These are phyloP conservation scores for Zaprionus lineosus DNA, from an alignment of 2,888 invertebrate genomes.

Conservation along the genomic window DNA sequence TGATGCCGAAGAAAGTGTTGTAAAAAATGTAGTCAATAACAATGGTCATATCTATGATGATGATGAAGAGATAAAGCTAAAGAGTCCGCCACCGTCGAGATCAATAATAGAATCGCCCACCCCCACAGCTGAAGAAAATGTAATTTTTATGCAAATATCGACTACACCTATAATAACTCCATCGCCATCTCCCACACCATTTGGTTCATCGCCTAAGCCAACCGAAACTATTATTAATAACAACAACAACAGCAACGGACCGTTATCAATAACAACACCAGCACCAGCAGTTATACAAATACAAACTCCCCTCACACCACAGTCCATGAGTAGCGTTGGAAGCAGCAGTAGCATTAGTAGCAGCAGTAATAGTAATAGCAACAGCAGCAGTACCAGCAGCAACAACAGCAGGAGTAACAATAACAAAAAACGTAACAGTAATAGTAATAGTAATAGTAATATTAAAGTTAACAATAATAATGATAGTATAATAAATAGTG, in stretches of 20 bases:
- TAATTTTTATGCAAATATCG: too few species aligned
- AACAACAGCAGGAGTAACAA: slow-evolving; percentile 3
- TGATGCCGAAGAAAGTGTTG: slow-evolving; percentile 30
- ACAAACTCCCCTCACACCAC: slow-evolving; percentile 54
- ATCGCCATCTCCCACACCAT: slow-evolving; percentile 45
- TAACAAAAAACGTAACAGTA: not conserved
- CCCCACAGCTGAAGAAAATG: too few species aligned
- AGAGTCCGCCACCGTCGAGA: too few species aligned
- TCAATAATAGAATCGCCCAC: too few species aligned
- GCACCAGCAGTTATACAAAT: slow-evolving; percentile 24
- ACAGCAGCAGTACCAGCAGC: not conserved
- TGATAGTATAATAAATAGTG: not conserved
- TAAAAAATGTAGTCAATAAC: slow-evolving; percentile 28
- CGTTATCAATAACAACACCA: slow-evolving; percentile 6
- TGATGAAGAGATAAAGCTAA: too few species aligned
- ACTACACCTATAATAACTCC: slow-evolving; percentile 44
- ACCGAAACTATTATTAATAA: slow-evolving; percentile 17
- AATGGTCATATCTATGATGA: slow-evolving; percentile 38
- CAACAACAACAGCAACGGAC: slow-evolving; percentile 33
- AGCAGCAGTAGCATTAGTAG: slow-evolving; percentile 42
- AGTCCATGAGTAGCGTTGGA: slow-evolving; percentile 50
- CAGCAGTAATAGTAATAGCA: slow-evolving; percentile 18
- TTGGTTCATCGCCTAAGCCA: slow-evolving; percentile 38
- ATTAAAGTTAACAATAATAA: slow-evolving; percentile 17
- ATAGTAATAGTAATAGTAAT: too few species aligned